Conservation (phyloP, 2,888 invertebrate genomes). For the Drosophila pseudotalamancana region DNA sequence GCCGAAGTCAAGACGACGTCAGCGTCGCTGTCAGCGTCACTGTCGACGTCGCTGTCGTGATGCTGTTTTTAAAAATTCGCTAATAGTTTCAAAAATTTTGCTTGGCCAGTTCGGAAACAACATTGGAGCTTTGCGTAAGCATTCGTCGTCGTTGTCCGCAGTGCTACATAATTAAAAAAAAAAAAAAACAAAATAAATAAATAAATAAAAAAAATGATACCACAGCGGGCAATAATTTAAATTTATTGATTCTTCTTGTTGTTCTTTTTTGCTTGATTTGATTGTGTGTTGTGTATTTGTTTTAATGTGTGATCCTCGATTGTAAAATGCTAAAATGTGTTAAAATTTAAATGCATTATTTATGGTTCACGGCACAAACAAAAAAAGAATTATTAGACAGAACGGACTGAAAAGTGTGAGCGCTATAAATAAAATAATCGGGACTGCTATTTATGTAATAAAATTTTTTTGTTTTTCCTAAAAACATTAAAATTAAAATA, state of each 20-base stretch:
- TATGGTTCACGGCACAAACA: slow-evolving; percentile 40
- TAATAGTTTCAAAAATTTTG: slow-evolving; percentile 82
- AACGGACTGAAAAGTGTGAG: slow-evolving; percentile 67
- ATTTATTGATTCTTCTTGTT: slow-evolving; percentile 42
- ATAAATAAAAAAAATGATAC: no score
- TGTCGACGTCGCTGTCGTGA: slow-evolving; percentile 20
- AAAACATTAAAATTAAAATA: slow-evolving; percentile 19
- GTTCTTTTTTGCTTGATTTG: slow-evolving; percentile 2
- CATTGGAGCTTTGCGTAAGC: slow-evolving; percentile 81
- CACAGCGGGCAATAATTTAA: slow-evolving; percentile 19
- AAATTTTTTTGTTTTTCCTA: slow-evolving; percentile 43
- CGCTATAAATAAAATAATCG: slow-evolving; percentile 82
- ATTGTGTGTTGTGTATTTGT: slow-evolving; percentile 14
- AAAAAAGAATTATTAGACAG: slow-evolving; percentile 61
- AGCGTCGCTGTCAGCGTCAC: slow-evolving; percentile 2
- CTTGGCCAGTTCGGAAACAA: slow-evolving; percentile 83
- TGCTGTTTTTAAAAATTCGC: slow-evolving; percentile 69
- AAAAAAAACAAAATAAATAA: no score
- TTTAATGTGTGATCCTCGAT: slow-evolving; percentile 25
- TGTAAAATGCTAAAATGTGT: slow-evolving; percentile 28
- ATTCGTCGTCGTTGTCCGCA: slow-evolving; percentile 30
- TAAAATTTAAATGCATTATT: slow-evolving; percentile 33
- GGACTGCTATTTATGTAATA: slow-evolving; percentile 83
- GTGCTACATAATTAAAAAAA: slow-evolving; percentile 11
- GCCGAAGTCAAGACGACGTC: slow-evolving; percentile 35